Percentiles rank a stretch among this genome's conserved stretches.
These are phyloP conservation scores for Drosophila putrida DNA, from an alignment of 2,888 invertebrate genomes.

Conservation along the genomic window DNA sequence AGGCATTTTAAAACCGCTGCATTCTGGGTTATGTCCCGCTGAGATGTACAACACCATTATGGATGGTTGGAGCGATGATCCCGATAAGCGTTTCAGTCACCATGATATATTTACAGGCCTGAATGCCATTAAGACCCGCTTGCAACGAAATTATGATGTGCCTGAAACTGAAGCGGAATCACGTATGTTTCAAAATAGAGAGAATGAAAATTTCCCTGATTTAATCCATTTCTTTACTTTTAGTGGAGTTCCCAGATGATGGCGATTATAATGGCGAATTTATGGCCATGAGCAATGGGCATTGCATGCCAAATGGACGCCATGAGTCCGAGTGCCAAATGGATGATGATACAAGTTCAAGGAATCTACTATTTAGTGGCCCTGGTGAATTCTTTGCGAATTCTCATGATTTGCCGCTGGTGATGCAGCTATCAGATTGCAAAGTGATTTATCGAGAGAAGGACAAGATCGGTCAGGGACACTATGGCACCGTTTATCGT, in stretches of 20 bases:
- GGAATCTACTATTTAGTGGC: conserved; percentile 1
- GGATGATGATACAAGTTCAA: conserved; percentile 20
- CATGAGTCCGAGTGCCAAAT: conserved; percentile 37
- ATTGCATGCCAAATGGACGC: conserved; percentile 32
- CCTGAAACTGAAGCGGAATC: conserved; percentile 44
- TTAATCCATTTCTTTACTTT: not conserved
- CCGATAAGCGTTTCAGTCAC: conserved; percentile 90
- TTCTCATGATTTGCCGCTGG: conserved; percentile 60
- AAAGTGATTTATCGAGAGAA: conserved; percentile 81
- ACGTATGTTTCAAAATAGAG: conserved; percentile 29
- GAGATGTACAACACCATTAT: conserved; percentile 91
- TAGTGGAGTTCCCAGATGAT: conserved; percentile 36
- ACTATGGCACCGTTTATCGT: conserved; percentile 94
- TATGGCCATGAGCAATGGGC: conserved; percentile 26
- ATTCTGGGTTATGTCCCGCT: conserved; percentile 90
- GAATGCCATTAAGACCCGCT: conserved; percentile 67
- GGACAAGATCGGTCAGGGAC: conserved; percentile 88
- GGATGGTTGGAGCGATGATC: conserved; percentile 93
- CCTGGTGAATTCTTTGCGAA: conserved; percentile 30
- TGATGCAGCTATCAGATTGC: conserved; percentile 76
- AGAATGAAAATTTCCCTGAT: not conserved
- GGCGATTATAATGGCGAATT: conserved; percentile 17
- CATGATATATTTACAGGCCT: conserved; percentile 90
- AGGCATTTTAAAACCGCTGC: conserved; percentile 89
- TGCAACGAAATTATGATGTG: conserved; percentile 55